A percentile compares a stretch with the other conserved stretches of the same genome.
These are phyloP conservation scores for Nannoperca australis DNA, from an alignment of 2,797 vertebrate genomes.

Conservation along the genomic window DNA sequence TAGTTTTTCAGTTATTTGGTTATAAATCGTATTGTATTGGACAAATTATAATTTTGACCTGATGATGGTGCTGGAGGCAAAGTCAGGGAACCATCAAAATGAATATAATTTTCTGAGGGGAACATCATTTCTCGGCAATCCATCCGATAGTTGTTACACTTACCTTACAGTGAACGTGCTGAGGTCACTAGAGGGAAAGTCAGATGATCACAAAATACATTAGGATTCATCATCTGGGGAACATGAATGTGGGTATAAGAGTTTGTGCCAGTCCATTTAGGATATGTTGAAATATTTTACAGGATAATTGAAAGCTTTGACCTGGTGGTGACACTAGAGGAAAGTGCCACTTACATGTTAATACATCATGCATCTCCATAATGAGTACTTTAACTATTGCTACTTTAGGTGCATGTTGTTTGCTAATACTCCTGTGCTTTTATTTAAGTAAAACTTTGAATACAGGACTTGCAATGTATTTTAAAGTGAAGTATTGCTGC, in stretches of 20 bases:
- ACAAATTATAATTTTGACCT: background rate
- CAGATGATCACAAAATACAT: background rate
- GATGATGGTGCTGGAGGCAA: background rate
- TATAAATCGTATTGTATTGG: background rate
- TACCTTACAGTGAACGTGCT: too few species aligned
- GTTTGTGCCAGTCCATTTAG: too few species aligned
- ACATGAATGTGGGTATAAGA: background rate
- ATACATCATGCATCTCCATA: background rate
- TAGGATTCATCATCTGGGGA: background rate
- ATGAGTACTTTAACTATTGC: background rate
- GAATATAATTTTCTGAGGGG: too few species aligned
- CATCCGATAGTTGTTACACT: background rate
- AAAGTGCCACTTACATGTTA: background rate
- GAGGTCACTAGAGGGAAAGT: background rate
- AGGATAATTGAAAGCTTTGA: background rate
- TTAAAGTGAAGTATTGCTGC: background rate
- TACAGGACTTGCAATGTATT: background rate
- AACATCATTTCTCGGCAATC: background rate
- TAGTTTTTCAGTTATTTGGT: background rate
- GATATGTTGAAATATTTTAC: background rate
- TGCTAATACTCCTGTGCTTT: background rate
- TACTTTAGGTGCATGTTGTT: too few species aligned
- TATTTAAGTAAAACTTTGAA: too few species aligned
- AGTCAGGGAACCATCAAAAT: background rate
- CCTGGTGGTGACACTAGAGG: too few species aligned